phyloP scores from a whole-genome alignment of 2,113 vertebrate species.

The Glaucomys volans region DNA sequence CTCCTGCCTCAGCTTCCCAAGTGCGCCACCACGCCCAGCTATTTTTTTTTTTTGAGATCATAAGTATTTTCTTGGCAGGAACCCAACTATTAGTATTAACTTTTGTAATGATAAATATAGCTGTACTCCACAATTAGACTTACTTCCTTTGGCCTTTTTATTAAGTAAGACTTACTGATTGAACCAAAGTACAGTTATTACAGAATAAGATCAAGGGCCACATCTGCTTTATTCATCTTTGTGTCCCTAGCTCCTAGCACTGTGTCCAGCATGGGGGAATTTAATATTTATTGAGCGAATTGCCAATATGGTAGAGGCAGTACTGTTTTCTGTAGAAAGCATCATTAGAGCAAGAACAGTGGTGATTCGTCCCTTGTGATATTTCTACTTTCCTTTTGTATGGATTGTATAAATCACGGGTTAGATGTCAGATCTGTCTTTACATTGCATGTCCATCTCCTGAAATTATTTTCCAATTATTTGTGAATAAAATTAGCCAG shows the following conservation, averaged over 20 bases:
- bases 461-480: background rate
- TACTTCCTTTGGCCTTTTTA: background rate
- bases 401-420: background rate
- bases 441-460: background rate
- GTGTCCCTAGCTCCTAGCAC: background rate
- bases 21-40: too few relatives aligned
- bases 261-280: background rate
- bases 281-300: slow-evolving; percentile 11
- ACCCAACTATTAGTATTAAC: background rate
- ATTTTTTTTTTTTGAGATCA: too few relatives aligned
- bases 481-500: background rate
- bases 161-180: slow-evolving; percentile 33
- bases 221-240: slow-evolving; percentile 11
- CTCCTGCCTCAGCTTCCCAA: too few relatives aligned
- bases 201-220: background rate
- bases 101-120: slow-evolving; percentile 38
- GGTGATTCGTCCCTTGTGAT: slow-evolving; percentile 13
- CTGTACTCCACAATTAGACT: slow-evolving; percentile 17
- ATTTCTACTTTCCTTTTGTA: slow-evolving; percentile 10
- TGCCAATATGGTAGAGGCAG: background rate
- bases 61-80: slow-evolving; percentile 47
- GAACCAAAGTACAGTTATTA: slow-evolving; percentile 16
- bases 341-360: slow-evolving; percentile 5
- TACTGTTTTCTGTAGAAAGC: background rate
- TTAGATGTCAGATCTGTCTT: background rate